Evolutionary conservation across 1,140 invertebrate genomes (phyloP).

Genomic region (Pachypsylla venusta): DNA sequence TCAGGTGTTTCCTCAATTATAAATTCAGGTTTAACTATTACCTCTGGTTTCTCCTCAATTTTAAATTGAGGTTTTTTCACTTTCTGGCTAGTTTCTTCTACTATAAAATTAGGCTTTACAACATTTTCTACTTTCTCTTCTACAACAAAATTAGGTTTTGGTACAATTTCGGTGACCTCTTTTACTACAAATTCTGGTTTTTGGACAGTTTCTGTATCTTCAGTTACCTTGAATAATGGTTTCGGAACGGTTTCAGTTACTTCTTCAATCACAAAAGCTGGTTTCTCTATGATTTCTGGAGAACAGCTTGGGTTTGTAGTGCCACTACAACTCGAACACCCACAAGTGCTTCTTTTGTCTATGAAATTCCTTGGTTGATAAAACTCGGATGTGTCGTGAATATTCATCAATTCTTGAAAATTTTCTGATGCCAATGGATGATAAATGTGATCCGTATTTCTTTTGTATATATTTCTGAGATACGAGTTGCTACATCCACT

Average conservation of each 20-base stretch:
- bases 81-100: background rate
- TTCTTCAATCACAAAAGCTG: background rate
- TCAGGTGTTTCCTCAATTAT: background rate
- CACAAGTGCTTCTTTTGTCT: background rate
- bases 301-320: background rate
- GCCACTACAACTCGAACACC: background rate
- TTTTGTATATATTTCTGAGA: background rate
- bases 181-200: background rate
- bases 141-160: background rate
- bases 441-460: background rate
- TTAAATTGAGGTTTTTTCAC: background rate
- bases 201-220: background rate
- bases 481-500: background rate
- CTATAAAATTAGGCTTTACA: background rate
- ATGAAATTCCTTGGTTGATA: too few species aligned
- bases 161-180: background rate
- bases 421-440: too few species aligned
- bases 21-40: background rate
- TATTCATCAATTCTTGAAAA: too few species aligned
- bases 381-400: background rate
- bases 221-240: background rate
- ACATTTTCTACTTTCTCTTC: background rate
- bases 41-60: background rate
- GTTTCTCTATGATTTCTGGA: background rate
- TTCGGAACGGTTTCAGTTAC: background rate